Base-by-base conservation (phyloP, 2,797 vertebrate genomes). In the Alca torda region DNA sequence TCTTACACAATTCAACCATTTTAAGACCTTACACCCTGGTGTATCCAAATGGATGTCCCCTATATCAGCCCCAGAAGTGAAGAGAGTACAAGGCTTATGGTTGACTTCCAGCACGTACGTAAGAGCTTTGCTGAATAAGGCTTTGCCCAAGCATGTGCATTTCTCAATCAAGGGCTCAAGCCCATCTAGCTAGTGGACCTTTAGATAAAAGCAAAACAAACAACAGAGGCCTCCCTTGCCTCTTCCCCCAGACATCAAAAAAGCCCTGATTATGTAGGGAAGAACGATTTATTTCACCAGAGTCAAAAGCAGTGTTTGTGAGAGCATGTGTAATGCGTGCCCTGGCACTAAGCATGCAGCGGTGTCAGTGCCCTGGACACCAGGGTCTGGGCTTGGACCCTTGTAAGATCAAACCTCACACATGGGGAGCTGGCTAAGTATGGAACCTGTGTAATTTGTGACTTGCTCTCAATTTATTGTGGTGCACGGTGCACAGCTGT, bases 291-390 rank as follows among this genome's bases (percentile, higher is more conserved):
- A 18, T 90, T 86, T 50, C 20, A 57, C 7, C 26, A 16, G 31
- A 59, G n/a, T 60, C 41, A 67, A 69, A 76, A 89, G 4, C 25
- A 54, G 65, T 64, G 13, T 24, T 59, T 45, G 18, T 6, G 4
- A 73, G 35, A 84, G 7, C 21, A 57, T 31, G 4, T 50, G 61
- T 26, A 70, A 51, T 1, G 0, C 0, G 0, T 60, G n/a, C 7
- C 48, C 53, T 23, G 41, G 12, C 28, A 41, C 21, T 6, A 48
- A 57, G 35, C 31, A 31, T 1, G 2, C 23, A 56, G 25, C 26
- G 10, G 6, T 24, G 39, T 37, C 59, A 16, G 6, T 69, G 64
- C 20, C 30, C 43, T 67, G 46, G 37, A 12, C 7, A 10, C 21
- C 45, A 20, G 4, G 11, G 4, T 26, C 33, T 57, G 13, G 19